Conservation (phyloP, 2,888 invertebrate genomes). For the Atethmia centrago region DNA sequence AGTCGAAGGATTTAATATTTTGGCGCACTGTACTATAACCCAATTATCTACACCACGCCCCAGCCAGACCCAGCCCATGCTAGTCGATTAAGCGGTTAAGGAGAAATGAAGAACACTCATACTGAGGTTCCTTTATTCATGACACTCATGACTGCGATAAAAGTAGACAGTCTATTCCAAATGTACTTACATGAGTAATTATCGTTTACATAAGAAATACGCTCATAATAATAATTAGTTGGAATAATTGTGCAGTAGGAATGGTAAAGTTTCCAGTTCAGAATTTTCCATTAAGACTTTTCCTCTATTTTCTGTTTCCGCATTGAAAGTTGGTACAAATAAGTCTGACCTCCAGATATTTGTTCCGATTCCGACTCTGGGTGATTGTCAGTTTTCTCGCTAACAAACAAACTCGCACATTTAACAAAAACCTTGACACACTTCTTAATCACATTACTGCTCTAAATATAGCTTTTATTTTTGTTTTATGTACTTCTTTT, state of each 20-base stretch:
- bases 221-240: too few relatives aligned
- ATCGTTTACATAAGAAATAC: too few relatives aligned
- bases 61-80: too few relatives aligned
- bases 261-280: neutral
- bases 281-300: neutral
- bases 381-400: slow-evolving; percentile 40
- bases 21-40: neutral
- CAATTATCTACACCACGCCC: too few relatives aligned
- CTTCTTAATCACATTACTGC: slow-evolving; percentile 42
- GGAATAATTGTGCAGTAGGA: neutral
- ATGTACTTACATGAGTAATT: neutral
- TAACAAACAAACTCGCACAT: slow-evolving; percentile 45
- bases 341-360: slow-evolving; percentile 38
- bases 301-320: slow-evolving; percentile 18
- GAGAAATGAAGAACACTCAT: neutral
- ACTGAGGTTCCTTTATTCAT: neutral
- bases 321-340: slow-evolving; percentile 37
- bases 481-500: slow-evolving; percentile 39
- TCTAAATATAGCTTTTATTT: slow-evolving; percentile 48
- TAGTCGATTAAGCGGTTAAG: neutral
- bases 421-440: slow-evolving; percentile 51
- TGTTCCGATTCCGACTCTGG: slow-evolving; percentile 29
- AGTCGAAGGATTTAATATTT: slow-evolving; percentile 15
- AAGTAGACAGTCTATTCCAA: neutral
- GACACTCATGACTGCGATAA: neutral